Conservation (phyloP, 1,140 invertebrate species). For the Propsilocerus akamusi region DNA sequence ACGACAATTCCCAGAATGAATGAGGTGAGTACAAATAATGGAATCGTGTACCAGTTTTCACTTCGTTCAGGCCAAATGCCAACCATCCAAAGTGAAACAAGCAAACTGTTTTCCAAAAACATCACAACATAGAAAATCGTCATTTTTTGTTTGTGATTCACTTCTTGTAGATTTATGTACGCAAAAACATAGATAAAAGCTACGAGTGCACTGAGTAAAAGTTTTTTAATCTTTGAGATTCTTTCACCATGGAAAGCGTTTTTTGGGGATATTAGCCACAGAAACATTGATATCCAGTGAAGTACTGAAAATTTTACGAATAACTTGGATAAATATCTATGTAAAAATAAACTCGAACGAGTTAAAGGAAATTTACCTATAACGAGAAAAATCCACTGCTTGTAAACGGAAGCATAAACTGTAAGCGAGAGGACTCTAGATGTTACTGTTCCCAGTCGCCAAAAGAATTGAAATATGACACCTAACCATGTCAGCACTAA, state of each 20-base stretch:
- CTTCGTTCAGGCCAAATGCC: slow-evolving; percentile 23
- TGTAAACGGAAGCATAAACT: slow-evolving; percentile 70
- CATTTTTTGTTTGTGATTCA: slow-evolving; percentile 62
- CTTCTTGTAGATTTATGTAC: slow-evolving; percentile 74
- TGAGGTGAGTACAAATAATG: slow-evolving; percentile 36
- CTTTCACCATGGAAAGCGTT: slow-evolving; percentile 68
- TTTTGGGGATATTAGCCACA: slow-evolving; percentile 69
- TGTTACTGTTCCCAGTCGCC: slow-evolving; percentile 71
- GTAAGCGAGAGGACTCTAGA: slow-evolving; percentile 62
- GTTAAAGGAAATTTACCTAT: slow-evolving; percentile 25
- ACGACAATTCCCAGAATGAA: slow-evolving; percentile 64
- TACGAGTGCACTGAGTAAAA: slow-evolving; percentile 48
- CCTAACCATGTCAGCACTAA: slow-evolving; percentile 76
- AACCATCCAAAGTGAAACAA: slow-evolving; percentile 52
- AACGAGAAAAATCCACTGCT: slow-evolving; percentile 65
- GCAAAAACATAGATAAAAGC: slow-evolving; percentile 78
- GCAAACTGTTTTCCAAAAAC: slow-evolving; percentile 68
- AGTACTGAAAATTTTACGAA: too few relatives aligned
- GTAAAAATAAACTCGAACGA: not conserved
- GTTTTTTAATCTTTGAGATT: slow-evolving; percentile 41
- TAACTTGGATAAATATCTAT: not conserved
- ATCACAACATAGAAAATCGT: slow-evolving; percentile 79
- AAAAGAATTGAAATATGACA: slow-evolving; percentile 67
- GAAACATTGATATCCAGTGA: slow-evolving; percentile 69
- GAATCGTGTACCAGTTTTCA: slow-evolving; percentile 22